phyloP scores from a whole-genome alignment of 2,113 vertebrate species.

The Gracilinanus agilis region DNA sequence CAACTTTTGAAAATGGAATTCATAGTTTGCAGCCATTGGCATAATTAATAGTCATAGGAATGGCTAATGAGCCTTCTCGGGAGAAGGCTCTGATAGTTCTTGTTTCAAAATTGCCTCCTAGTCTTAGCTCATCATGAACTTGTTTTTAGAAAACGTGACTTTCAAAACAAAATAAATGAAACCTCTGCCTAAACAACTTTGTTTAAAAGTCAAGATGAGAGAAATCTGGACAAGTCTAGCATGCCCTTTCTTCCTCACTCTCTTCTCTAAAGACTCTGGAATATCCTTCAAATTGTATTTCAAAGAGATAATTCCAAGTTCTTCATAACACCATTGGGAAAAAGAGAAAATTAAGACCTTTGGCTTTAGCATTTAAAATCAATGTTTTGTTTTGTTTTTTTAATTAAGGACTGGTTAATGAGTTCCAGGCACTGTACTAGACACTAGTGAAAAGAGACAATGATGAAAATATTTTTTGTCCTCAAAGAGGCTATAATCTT shows the following conservation, averaged over 20 bases:
- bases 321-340: background rate
- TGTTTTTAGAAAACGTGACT: slow-evolving; percentile 16
- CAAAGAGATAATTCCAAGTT: background rate
- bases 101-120: slow-evolving; percentile 10
- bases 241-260: background rate
- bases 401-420: background rate
- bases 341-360: slow-evolving; percentile 6
- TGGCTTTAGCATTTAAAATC: background rate
- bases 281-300: slow-evolving; percentile 19
- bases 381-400: background rate
- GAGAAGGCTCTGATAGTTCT: background rate
- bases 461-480: background rate
- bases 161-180: background rate
- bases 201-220: background rate
- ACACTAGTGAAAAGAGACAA: background rate
- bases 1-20: slow-evolving; percentile 14
- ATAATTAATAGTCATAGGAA: background rate
- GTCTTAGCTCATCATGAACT: background rate
- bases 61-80: background rate
- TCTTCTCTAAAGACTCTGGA: slow-evolving; percentile 1
- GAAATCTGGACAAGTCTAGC: slow-evolving; percentile 1
- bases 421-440: background rate
- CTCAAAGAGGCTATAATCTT: background rate
- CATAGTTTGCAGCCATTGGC: background rate
- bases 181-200: background rate